Conservation (phyloP, 1,140 invertebrate species). For the Harlomillsia oculata region DNA sequence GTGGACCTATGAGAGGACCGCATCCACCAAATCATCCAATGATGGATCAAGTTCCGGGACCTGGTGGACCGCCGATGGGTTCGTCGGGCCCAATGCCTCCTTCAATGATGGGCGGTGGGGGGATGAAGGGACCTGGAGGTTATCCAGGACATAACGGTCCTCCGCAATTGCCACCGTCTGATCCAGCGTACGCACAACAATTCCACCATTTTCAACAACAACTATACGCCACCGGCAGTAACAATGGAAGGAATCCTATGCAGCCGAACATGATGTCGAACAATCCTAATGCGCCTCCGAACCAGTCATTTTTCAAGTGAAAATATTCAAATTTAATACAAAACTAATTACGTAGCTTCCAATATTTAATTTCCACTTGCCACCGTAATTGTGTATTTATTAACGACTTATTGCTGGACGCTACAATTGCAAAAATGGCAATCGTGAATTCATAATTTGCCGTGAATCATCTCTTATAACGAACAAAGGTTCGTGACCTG, state of each 20-base stretch:
- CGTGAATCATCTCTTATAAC: too few relatives aligned
- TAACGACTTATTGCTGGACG: too few relatives aligned
- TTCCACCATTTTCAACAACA: conserved; percentile 93
- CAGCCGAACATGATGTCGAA: conserved; percentile 29
- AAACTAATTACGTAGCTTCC: too few relatives aligned
- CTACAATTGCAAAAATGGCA: too few relatives aligned
- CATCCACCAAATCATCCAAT: conserved; percentile 39
- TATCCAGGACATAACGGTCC: conserved; percentile 37
- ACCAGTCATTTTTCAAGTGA: conserved; percentile 35
- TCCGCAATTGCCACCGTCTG: conserved; percentile 47
- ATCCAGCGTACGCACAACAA: conserved; percentile 86
- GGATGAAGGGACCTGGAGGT: conserved; percentile 40
- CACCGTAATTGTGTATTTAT: too few relatives aligned
- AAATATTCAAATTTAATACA: too few relatives aligned
- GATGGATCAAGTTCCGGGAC: conserved; percentile 30
- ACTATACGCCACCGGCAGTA: conserved; percentile 64
- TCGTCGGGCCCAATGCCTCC: conserved; percentile 22
- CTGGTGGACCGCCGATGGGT: conserved; percentile 34
- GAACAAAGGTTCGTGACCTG: conserved; percentile 34
- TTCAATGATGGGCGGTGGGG: conserved; percentile 28
- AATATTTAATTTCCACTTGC: too few relatives aligned
- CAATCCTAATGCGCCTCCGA: conserved; percentile 32
- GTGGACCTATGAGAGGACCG: conserved; percentile 44
- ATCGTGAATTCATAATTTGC: too few relatives aligned
- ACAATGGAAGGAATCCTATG: conserved; percentile 33